Base-by-base conservation (phyloP, 2,797 vertebrate genomes). In the Stomatorhinus walkeri region DNA sequence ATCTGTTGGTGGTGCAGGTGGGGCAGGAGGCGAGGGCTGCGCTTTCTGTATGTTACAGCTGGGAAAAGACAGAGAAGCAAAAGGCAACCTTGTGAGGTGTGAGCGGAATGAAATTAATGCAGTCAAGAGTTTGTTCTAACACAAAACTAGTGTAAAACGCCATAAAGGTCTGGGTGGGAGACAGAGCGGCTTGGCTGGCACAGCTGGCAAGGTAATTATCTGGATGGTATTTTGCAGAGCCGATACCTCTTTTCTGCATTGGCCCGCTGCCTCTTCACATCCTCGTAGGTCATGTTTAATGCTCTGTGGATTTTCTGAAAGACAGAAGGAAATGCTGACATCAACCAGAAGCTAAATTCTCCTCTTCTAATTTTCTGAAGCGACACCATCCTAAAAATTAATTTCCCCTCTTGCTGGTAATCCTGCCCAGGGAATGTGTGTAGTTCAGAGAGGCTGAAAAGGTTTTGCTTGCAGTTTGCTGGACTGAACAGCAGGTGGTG, bases 221-320 rank as follows among this genome's bases (percentile, higher is more conserved):
- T 12, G 43, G 43, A 85, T 48, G 49, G 12, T 85, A 32, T 48
- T 85, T 56, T 86, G 51, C 52, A 5, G 43, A 10, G 59, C 56
- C 7, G 8, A 16, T 90, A 97, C 97, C 97, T 96, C 90, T 95
- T 94, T 90, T 96, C 96, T 8, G 89, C 16, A 43, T 95, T 94
- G 0, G 90, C 91, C 87, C 89, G 91, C 88, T 95, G 96, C 46
- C 89, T 92, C 43, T 95, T 95, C 89, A 94, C 93, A 0, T 95
- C 96, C 43, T 97, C 96, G 0, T 92, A 95, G 0, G 93, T 96
- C 94, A 92, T 94, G 92, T 98, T 97, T 89, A 99, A 94, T 28
- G 97, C 97, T 0, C 97, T 93, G 91, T 98, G 97, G 92, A 99
- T 98, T 94, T 97, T 98, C 98, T 98, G 93, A 32, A 88, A 88